Conservation (phyloP, 2,797 vertebrate species). For the Cygnus olor region DNA sequence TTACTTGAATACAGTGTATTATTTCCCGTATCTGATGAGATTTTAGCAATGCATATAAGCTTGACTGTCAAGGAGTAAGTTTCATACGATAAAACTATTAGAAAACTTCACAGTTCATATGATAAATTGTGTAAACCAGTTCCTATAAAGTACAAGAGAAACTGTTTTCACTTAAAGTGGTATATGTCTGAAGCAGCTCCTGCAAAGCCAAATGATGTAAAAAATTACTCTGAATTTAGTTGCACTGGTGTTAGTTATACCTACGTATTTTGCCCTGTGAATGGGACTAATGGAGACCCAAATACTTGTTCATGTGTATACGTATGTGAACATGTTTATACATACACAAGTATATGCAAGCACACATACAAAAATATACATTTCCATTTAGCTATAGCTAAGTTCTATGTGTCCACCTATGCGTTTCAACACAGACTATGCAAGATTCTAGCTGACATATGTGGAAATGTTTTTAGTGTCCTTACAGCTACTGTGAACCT, state of each 20-base stretch:
- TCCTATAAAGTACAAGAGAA: conserved; percentile 22
- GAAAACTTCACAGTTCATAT: conserved; percentile 17
- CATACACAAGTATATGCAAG: not conserved
- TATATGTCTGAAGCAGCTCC: conserved; percentile 17
- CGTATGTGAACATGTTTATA: not conserved
- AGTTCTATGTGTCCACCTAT: not conserved
- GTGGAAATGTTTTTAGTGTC: not conserved
- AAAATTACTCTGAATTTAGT: conserved; percentile 12
- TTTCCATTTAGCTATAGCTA: not conserved
- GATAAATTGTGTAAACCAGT: conserved; percentile 34
- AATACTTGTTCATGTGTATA: not conserved
- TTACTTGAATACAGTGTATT: not conserved
- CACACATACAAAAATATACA: not conserved
- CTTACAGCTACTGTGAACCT: not conserved
- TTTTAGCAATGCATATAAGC: not conserved
- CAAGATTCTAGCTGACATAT: not conserved
- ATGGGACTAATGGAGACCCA: not conserved
- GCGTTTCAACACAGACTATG: not conserved
- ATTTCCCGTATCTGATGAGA: conserved; percentile 9
- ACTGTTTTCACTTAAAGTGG: conserved; percentile 20
- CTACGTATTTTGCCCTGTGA: not conserved
- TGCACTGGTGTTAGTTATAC: too few species aligned
- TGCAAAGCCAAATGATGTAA: conserved; percentile 5
- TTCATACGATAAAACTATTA: not conserved
- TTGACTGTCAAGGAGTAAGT: not conserved